Evolutionary conservation across 2,888 invertebrate genomes (phyloP).

Genomic region (Drosophila austrosaltans): DNA sequence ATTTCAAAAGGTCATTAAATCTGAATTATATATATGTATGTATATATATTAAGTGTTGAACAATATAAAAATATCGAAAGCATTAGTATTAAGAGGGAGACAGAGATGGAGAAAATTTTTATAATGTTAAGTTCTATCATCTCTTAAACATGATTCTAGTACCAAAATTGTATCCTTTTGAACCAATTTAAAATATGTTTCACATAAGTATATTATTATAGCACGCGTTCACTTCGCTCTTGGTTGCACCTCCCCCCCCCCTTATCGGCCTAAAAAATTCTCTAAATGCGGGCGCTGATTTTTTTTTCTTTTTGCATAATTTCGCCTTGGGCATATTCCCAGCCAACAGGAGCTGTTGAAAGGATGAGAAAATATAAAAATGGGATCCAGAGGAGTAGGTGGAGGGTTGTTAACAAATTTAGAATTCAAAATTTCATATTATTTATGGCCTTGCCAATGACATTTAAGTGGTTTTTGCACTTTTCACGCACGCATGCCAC

Average conservation of each 20-base stretch:
- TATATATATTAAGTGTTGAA: not conserved
- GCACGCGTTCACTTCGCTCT: not conserved
- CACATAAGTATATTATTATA: not conserved
- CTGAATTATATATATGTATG: not conserved
- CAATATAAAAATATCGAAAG: not conserved
- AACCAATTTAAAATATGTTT: slow-evolving; percentile 1
- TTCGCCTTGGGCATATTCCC: slow-evolving; percentile 59
- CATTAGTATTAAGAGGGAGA: too few relatives aligned
- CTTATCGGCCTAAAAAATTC: not conserved
- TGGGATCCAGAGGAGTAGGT: slow-evolving; percentile 49
- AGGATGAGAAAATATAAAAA: too few relatives aligned
- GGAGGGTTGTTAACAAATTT: slow-evolving; percentile 42
- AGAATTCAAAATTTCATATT: slow-evolving; percentile 56
- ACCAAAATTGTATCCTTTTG: too few relatives aligned
- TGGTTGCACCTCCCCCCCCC: not conserved
- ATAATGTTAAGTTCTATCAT: too few relatives aligned
- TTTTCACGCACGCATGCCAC: slow-evolving; percentile 57
- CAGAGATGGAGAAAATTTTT: too few relatives aligned
- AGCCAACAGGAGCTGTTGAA: slow-evolving; percentile 52
- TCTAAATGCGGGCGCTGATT: slow-evolving; percentile 58
- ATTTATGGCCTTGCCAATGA: slow-evolving; percentile 69
- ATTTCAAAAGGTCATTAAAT: not conserved
- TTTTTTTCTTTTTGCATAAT: slow-evolving; percentile 37
- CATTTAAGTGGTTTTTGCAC: slow-evolving; percentile 78
- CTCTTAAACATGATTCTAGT: too few relatives aligned